Evolutionary conservation across 2,797 vertebrate species (phyloP).

Genomic region (Scyliorhinus canicula): DNA sequence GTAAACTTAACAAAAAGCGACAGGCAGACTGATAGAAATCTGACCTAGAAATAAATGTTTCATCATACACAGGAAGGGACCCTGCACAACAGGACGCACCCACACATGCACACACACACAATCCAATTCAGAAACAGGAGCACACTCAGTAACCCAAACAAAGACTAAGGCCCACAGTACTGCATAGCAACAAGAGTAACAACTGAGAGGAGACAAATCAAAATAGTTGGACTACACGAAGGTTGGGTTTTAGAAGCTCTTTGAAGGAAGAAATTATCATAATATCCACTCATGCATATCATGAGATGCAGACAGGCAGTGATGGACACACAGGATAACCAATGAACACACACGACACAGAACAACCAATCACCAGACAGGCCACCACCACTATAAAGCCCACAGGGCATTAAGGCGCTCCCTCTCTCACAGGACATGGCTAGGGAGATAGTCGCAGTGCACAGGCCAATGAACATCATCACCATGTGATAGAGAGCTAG

Average conservation of each 20-base stretch:
- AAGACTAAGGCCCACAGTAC: background rate
- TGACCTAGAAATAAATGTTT: slow-evolving; percentile 11
- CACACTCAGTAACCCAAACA: background rate
- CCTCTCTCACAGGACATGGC: no score
- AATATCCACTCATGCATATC: no score
- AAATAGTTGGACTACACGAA: background rate
- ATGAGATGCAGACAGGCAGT: no score
- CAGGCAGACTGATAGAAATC: background rate
- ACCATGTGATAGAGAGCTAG: no score
- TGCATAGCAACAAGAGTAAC: background rate
- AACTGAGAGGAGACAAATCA: background rate
- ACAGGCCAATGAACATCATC: no score
- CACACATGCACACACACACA: background rate
- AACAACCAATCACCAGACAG: no score
- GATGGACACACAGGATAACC: no score
- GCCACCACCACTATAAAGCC: no score
- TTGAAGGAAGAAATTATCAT: background rate
- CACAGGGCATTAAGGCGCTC: no score
- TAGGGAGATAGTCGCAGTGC: no score
- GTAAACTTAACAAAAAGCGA: background rate
- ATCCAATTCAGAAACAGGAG: no score
- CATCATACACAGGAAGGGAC: background rate
- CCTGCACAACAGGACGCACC: background rate
- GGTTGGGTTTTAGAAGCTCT: background rate
- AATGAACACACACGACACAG: no score